phyloP scores from a whole-genome alignment of 2,888 invertebrate genomes.

The Phyllotreta striolata region DNA sequence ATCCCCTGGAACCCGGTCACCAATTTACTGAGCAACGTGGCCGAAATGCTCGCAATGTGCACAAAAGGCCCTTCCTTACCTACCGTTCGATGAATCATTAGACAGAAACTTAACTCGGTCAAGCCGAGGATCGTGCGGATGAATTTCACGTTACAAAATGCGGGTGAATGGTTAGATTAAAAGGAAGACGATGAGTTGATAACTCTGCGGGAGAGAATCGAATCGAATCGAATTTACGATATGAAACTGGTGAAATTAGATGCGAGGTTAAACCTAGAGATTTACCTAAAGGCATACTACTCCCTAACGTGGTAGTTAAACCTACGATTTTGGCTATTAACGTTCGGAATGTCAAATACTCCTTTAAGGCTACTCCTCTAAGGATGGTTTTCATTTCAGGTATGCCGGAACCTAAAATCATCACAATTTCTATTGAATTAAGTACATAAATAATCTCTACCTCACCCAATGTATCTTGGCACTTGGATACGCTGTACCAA shows the following conservation, averaged over 20 bases:
- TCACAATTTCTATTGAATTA: background rate
- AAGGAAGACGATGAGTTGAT: no score
- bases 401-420: slow-evolving; percentile 86
- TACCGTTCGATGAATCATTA: background rate
- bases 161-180: no score
- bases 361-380: slow-evolving; percentile 94
- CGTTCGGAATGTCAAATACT: slow-evolving; percentile 94
- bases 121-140: no score
- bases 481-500: no score
- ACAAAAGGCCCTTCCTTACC: slow-evolving; percentile 97
- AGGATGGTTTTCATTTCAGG: slow-evolving; percentile 99
- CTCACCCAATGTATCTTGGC: no score
- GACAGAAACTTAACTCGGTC: background rate
- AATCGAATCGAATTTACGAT: background rate
- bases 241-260: background rate
- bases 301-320: slow-evolving; percentile 92
- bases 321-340: slow-evolving; percentile 93
- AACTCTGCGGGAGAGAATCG: no score
- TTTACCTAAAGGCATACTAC: slow-evolving; percentile 86
- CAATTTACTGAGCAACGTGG: slow-evolving; percentile 89
- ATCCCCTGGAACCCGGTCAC: slow-evolving; percentile 94
- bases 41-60: slow-evolving; percentile 96
- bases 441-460: no score
- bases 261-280: background rate
- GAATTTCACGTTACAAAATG: no score